Conservation (phyloP, 2,888 invertebrate species). For the Drosophila recens region DNA sequence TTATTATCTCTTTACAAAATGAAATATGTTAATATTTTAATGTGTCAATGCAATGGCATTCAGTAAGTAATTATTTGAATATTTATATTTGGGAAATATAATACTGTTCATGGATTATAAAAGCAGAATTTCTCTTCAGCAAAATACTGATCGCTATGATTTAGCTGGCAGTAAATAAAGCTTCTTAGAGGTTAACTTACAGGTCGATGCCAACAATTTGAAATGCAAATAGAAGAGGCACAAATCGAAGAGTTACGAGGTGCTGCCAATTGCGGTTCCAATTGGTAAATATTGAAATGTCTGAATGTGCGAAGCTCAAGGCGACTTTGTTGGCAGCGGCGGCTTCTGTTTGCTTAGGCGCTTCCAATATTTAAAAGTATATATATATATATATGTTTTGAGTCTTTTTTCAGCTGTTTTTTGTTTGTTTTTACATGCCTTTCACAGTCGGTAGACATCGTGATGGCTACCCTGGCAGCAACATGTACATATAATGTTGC, state of each 20-base stretch:
- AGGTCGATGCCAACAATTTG: conserved; percentile 8
- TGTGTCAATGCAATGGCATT: too few relatives aligned
- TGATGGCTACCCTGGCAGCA: conserved; percentile 45
- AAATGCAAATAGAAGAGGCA: conserved; percentile 37
- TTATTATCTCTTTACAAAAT: too few relatives aligned
- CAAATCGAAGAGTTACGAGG: not conserved
- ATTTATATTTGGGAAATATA: too few relatives aligned
- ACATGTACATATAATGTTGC: conserved; percentile 52
- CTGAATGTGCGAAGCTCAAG: conserved; percentile 56
- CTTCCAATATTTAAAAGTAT: conserved; percentile 30
- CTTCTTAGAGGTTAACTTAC: conserved; percentile 28
- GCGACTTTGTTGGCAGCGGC: conserved; percentile 47
- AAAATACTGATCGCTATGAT: conserved; percentile 10
- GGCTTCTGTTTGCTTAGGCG: conserved; percentile 71
- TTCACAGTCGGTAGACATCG: conserved; percentile 47
- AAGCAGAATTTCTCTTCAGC: not conserved
- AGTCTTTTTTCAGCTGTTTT: conserved; percentile 9
- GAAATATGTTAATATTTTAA: too few relatives aligned
- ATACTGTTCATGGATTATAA: not conserved
- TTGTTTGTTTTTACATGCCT: conserved; percentile 35
- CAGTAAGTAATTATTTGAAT: too few relatives aligned
- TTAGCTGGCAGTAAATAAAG: conserved; percentile 27
- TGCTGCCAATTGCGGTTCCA: conserved; percentile 7
- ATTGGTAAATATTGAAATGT: conserved; percentile 51
- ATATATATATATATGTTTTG: conserved; percentile 20